Evolutionary conservation across 2,888 invertebrate genomes (phyloP).

Genomic region (Tachina grossa): DNA sequence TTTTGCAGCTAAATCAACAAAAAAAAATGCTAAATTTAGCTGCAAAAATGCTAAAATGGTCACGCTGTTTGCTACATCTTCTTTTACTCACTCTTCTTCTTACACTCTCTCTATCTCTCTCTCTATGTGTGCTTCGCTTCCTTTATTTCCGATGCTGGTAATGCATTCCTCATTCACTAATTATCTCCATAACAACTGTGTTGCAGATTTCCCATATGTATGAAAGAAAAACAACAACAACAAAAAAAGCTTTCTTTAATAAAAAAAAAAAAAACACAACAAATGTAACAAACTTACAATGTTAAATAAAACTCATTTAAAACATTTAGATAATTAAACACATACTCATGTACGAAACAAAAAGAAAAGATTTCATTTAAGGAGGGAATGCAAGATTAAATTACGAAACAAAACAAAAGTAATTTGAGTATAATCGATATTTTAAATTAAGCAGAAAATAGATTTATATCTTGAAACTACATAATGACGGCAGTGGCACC

Average conservation of each 20-base stretch:
- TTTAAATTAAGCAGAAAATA: too few relatives aligned
- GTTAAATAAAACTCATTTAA: not conserved
- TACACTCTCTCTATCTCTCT: not conserved
- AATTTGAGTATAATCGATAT: not conserved
- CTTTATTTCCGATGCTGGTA: not conserved
- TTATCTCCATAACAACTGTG: slow-evolving; percentile 9
- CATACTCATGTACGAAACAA: too few relatives aligned
- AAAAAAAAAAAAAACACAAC: not conserved
- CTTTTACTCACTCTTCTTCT: not conserved
- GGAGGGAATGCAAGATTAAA: not conserved
- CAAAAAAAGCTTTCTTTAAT: not conserved
- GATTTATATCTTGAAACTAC: too few relatives aligned
- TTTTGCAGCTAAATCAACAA: too few relatives aligned
- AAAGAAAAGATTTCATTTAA: not conserved
- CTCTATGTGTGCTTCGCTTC: not conserved
- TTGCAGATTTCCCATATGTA: not conserved
- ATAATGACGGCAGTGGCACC: too few relatives aligned
- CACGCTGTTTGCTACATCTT: not conserved
- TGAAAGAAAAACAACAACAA: too few relatives aligned
- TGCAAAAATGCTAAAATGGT: too few relatives aligned
- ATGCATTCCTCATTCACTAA: slow-evolving; percentile 28
- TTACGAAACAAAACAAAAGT: not conserved
- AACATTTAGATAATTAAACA: slow-evolving; percentile 3
- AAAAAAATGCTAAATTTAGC: too few relatives aligned
- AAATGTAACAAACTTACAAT: not conserved